Percentiles rank a stretch among this genome's conserved stretches.
Evolutionary conservation across 2,113 vertebrate genomes (phyloP).

Genomic region (Cervus canadensis): DNA sequence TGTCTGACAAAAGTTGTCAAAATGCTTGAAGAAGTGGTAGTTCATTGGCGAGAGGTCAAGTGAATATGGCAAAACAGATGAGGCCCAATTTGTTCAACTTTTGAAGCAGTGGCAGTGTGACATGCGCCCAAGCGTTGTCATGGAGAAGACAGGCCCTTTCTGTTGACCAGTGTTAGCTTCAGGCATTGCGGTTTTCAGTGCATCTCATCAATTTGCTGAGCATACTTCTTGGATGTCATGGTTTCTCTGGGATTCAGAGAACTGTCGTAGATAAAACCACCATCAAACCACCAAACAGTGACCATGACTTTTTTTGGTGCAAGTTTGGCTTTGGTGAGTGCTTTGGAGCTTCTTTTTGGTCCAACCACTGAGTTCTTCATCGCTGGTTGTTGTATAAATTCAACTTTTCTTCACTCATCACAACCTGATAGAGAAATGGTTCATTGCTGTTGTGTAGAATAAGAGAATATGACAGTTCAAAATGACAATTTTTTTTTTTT

Average conservation of each 20-base stretch:
- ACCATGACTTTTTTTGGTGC: not conserved
- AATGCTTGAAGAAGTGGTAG: not conserved
- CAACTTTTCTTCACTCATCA: not conserved
- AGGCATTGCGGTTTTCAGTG: not conserved
- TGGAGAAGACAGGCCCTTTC: not conserved
- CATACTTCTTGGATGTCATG: not conserved
- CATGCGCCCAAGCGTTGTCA: accelerated
- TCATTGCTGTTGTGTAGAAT: not conserved
- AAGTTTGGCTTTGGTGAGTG: not conserved
- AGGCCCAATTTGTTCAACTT: not conserved
- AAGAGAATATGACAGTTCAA: not conserved
- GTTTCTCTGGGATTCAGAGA: not conserved
- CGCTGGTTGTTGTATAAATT: not conserved
- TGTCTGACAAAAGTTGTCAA: not conserved
- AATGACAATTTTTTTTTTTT: not conserved
- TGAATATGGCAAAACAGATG: not conserved
- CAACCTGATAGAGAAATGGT: not conserved
- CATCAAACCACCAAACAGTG: not conserved
- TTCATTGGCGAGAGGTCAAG: not conserved
- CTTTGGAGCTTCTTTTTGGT: not conserved
- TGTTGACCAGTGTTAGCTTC: not conserved
- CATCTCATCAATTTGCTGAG: not conserved
- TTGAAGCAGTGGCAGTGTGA: not conserved
- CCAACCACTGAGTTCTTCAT: not conserved
- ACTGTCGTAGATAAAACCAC: not conserved